Base-by-base conservation (phyloP, 2,797 vertebrate species). In the Myripristis jacobus region DNA sequence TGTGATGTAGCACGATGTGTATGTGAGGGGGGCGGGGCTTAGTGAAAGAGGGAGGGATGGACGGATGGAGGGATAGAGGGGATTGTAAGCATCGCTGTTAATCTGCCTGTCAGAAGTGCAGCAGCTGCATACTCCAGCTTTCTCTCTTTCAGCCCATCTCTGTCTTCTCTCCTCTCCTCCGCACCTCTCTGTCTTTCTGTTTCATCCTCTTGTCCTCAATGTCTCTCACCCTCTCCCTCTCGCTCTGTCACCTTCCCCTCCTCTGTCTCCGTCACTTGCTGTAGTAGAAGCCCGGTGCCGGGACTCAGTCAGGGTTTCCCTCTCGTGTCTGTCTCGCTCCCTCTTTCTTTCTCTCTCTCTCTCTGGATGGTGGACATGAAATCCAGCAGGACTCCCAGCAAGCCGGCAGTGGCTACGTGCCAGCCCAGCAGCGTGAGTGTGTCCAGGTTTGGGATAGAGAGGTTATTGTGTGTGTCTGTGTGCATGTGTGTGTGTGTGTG, bases 331-430 rank as follows among this genome's bases (percentile, higher is more conserved):
- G 12, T 59, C 29, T 38, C 18, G 34, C n/a, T 43, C 48, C 48
- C 41, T 43, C 25, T 66, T 1, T 71, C 34, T 38, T 27, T n/a
- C n/a, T n/a, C n/a, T n/a, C n/a, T 53, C 25, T 53, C 21, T 62
- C 56, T 72, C 29, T 70, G 65, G 63, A 82, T 58, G 67, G 55
- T 73, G 77, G 69, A 78, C 44, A 82, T 82, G 80, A 83, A 73
- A 79, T 75, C 80, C 43, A 76, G 59, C 75, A 76, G 66, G 75
- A 81, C 66, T 58, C 34, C 72, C 25, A 77, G 25, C 73, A 72
- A 74, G 59, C 60, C 75, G 59, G 41, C 77, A 15, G 52, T 56
- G 64, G 68, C 53, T 29, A 44, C 44, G 29, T 73, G 54, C 29
- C 77, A 80, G 65, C 68, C 58, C 53, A 58, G 43, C 59, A 46